These are phyloP conservation scores for Cylindroiulus punctatus DNA, from an alignment of 2,888 invertebrate species.

Conservation along the genomic window DNA sequence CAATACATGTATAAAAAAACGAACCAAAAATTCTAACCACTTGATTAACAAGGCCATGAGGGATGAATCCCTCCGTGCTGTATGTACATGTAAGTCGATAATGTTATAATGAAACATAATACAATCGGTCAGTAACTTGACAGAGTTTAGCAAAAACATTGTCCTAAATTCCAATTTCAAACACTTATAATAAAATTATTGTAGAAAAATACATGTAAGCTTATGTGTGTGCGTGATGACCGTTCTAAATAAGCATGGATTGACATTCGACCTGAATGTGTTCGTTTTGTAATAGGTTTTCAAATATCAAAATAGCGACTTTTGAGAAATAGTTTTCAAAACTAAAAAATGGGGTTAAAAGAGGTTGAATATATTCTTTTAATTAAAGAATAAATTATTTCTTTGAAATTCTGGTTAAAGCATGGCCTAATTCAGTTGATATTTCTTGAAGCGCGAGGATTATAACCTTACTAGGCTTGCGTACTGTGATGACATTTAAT, in stretches of 20 bases:
- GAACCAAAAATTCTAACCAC: no score
- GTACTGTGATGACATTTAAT: not conserved
- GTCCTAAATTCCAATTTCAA: conserved; percentile 17
- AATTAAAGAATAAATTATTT: not conserved
- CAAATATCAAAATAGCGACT: not conserved
- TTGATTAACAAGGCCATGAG: no score
- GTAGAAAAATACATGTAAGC: not conserved
- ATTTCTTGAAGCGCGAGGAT: not conserved
- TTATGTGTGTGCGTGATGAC: not conserved
- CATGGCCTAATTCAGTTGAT: not conserved
- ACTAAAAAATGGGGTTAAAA: not conserved
- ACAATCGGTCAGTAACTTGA: no score
- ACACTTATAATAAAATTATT: not conserved
- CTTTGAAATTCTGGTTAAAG: not conserved
- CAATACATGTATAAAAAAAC: no score
- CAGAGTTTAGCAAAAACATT: not conserved
- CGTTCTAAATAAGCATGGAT: not conserved
- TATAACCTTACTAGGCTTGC: conserved; percentile 11
- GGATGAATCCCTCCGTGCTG: no score
- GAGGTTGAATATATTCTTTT: not conserved
- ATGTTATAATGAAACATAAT: no score
- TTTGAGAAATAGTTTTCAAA: not conserved
- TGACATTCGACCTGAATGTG: conserved; percentile 15
- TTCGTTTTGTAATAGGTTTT: not conserved
- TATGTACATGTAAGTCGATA: no score